Percentiles rank a stretch among this genome's conserved stretches.
Conservation (phyloP, 2,113 vertebrate genomes). For the Cottus gobio region DNA sequence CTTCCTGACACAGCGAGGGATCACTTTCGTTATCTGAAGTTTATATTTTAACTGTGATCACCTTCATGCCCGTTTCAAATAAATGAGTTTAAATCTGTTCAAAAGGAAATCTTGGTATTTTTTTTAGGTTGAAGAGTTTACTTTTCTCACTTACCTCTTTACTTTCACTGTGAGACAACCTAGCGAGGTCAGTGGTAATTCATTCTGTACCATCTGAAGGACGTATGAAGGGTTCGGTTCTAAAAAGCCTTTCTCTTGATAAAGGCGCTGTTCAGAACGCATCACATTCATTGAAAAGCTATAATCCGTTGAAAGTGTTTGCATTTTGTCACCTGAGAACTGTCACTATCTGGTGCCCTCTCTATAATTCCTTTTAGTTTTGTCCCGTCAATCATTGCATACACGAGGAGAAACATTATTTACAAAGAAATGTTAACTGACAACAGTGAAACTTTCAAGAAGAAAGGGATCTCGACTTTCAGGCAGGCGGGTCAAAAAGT, state of each 20-base stretch:
- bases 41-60: constrained; percentile 12
- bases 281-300: constrained; percentile 24
- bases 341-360: constrained; percentile 15
- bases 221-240: constrained; percentile 21
- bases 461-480: not conserved
- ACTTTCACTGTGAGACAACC: constrained; percentile 20
- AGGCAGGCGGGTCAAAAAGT: too few species aligned
- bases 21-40: not conserved
- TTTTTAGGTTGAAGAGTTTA: constrained; percentile 26
- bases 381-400: not conserved
- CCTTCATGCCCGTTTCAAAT: not conserved
- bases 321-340: constrained; percentile 16
- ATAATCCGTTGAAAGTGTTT: constrained; percentile 16
- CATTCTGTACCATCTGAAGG: constrained; percentile 36
- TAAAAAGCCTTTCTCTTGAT: constrained; percentile 17
- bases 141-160: constrained; percentile 44
- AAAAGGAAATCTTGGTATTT: constrained; percentile 14
- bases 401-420: not conserved
- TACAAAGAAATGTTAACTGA: constrained; percentile 11
- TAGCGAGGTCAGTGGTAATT: constrained; percentile 34
- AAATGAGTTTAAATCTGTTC: not conserved
- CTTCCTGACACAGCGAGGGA: not conserved
- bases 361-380: constrained; percentile 20
- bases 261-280: not conserved
- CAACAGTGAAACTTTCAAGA: constrained; percentile 20